These are phyloP conservation scores for Lepus europaeus DNA, from an alignment of 2,113 vertebrate species.

Conservation along the genomic window DNA sequence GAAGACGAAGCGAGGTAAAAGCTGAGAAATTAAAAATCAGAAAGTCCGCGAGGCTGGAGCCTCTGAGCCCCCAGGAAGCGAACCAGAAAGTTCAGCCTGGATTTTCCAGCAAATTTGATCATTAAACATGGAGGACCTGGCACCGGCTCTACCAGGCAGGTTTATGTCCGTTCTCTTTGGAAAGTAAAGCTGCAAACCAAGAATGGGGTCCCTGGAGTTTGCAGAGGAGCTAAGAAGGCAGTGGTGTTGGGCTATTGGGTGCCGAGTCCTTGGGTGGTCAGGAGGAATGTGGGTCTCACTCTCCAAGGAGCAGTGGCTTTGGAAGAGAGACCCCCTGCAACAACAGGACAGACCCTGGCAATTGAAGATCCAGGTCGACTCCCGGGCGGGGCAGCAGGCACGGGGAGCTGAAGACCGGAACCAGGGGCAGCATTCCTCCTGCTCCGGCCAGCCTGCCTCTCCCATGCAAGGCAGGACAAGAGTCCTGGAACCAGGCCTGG, in stretches of 20 bases:
- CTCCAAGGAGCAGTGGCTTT: neutral
- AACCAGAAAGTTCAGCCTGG: neutral
- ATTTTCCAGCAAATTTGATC: neutral
- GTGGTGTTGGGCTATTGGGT: rapidly evolving
- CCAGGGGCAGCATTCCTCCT: too few relatives aligned
- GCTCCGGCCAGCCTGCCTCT: too few relatives aligned
- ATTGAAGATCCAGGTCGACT: rapidly evolving
- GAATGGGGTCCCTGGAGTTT: rapidly evolving
- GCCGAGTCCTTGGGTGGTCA: rapidly evolving
- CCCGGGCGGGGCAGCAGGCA: neutral
- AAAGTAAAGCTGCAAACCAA: neutral
- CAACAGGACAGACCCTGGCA: neutral
- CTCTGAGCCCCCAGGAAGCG: neutral
- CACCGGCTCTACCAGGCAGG: neutral
- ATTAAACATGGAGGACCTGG: neutral
- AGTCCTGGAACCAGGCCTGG: rapidly evolving
- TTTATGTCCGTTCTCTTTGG: neutral
- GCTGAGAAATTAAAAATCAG: neutral
- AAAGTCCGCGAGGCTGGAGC: neutral
- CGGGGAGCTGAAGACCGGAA: rapidly evolving
- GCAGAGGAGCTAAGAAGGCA: neutral
- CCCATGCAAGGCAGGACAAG: neutral
- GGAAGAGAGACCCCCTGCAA: too few relatives aligned
- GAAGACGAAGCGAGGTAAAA: neutral
- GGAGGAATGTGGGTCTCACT: neutral